Evolutionary conservation across 2,113 vertebrate species (phyloP).

Genomic region (Platanista minor): DNA sequence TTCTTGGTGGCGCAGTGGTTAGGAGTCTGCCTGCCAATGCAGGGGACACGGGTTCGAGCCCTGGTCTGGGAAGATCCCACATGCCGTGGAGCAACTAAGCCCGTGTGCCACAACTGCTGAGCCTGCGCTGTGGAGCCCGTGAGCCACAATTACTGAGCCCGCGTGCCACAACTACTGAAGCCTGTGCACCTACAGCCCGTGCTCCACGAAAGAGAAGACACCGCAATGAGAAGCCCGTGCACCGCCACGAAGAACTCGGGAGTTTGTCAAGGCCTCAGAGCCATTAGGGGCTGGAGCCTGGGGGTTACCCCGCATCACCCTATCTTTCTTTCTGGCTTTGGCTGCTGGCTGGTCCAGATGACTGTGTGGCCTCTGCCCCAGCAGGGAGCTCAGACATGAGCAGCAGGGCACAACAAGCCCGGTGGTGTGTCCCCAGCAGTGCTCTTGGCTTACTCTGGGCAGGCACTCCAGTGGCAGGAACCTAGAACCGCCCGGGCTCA

Average conservation of each 20-base stretch:
- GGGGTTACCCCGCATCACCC: fast-evolving
- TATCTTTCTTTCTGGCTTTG: neutral
- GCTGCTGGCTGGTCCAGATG: neutral
- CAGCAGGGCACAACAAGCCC: neutral
- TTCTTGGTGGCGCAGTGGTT: fast-evolving
- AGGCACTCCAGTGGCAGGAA: fast-evolving
- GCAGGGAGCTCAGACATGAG: neutral
- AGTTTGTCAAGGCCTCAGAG: neutral
- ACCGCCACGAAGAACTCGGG: neutral
- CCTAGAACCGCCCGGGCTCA: neutral
- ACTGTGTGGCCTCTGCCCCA: neutral
- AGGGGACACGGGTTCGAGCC: too few species aligned
- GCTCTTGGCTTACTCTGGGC: fast-evolving
- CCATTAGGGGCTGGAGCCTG: neutral
- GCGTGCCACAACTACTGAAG: too few species aligned
- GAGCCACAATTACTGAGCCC: too few species aligned
- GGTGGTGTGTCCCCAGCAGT: fast-evolving
- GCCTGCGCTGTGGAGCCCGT: too few species aligned
- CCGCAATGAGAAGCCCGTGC: too few species aligned
- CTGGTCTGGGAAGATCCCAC: too few species aligned
- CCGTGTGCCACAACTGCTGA: too few species aligned
- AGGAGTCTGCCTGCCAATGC: too few species aligned
- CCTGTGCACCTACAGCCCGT: fast-evolving
- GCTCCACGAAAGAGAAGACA: too few species aligned
- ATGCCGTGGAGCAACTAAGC: too few species aligned